Percentiles rank a stretch among this genome's conserved stretches.
phyloP scores from a whole-genome alignment of 2,113 vertebrate species.

The Geothlypis trichas region DNA sequence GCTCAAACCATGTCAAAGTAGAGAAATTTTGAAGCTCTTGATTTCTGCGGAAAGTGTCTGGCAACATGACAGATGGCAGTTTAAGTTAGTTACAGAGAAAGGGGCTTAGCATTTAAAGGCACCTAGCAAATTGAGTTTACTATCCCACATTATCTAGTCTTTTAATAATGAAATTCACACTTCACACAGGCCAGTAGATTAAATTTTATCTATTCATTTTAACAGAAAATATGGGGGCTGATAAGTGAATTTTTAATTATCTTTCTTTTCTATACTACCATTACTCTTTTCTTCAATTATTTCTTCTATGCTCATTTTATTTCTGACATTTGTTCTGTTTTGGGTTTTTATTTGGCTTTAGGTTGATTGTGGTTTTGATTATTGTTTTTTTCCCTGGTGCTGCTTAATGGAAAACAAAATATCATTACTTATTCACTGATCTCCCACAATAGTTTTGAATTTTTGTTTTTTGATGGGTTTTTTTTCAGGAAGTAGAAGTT shows the following conservation, averaged over 20 bases:
- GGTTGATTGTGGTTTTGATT: not conserved
- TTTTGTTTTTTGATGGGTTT: not conserved
- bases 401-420: not conserved
- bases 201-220: not conserved
- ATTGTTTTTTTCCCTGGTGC: not conserved
- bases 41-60: not conserved
- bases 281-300: not conserved
- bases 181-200: not conserved
- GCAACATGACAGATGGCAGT: not conserved
- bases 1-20: not conserved
- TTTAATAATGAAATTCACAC: not conserved
- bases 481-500: not conserved
- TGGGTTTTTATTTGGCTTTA: not conserved
- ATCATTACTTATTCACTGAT: not conserved
- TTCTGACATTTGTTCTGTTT: not conserved
- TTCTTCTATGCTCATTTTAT: not conserved
- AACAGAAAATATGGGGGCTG: rapidly evolving
- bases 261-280: not conserved
- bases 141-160: not conserved
- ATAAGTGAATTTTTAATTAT: not conserved
- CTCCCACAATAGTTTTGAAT: not conserved
- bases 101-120: not conserved
- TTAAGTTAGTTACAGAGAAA: not conserved
- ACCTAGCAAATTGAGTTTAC: not conserved
- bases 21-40: not conserved